Percentiles rank a stretch among this genome's conserved stretches.
Conservation (phyloP, 2,797 vertebrate species). For the Pagetopsis macropterus region DNA sequence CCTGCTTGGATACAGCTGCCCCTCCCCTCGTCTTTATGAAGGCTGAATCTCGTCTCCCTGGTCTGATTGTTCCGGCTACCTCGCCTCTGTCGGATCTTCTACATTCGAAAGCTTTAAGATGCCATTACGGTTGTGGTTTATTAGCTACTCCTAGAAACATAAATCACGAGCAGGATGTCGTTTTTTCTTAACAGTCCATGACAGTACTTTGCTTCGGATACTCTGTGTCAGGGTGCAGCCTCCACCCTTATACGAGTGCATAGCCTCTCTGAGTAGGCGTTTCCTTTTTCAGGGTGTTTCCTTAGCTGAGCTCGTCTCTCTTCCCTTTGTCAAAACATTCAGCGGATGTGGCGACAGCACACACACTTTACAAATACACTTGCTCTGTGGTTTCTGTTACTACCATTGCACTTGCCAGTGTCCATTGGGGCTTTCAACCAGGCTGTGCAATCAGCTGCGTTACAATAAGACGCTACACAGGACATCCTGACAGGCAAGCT, state of each 20-base stretch:
- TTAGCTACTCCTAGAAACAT: slow-evolving; percentile 25
- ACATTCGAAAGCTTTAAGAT: slow-evolving; percentile 17
- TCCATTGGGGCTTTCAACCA: slow-evolving; percentile 48
- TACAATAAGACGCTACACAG: slow-evolving; percentile 42
- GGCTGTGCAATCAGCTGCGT: slow-evolving; percentile 37
- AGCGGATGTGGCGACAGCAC: slow-evolving; percentile 74
- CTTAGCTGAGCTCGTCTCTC: slow-evolving; percentile 61
- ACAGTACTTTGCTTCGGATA: slow-evolving; percentile 31
- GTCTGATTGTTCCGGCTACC: slow-evolving; percentile 34
- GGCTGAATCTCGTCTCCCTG: slow-evolving; percentile 38
- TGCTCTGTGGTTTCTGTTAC: slow-evolving; percentile 58
- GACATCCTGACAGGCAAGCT: slow-evolving; percentile 37
- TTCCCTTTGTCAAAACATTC: slow-evolving; percentile 76
- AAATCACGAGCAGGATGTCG: neutral
- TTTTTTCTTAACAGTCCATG: slow-evolving; percentile 21
- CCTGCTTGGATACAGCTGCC: slow-evolving; percentile 61
- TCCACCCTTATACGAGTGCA: slow-evolving; percentile 37
- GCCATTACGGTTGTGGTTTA: slow-evolving; percentile 26
- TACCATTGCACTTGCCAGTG: slow-evolving; percentile 44
- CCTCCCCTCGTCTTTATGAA: slow-evolving; percentile 48
- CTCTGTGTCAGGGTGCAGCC: slow-evolving; percentile 44
- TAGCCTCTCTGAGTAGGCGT: slow-evolving; percentile 56
- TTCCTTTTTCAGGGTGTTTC: slow-evolving; percentile 77
- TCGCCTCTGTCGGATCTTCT: slow-evolving; percentile 7
- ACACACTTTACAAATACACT: slow-evolving; percentile 66